phyloP scores from a whole-genome alignment of 1,140 invertebrate genomes.

The Bombus breviceps region DNA sequence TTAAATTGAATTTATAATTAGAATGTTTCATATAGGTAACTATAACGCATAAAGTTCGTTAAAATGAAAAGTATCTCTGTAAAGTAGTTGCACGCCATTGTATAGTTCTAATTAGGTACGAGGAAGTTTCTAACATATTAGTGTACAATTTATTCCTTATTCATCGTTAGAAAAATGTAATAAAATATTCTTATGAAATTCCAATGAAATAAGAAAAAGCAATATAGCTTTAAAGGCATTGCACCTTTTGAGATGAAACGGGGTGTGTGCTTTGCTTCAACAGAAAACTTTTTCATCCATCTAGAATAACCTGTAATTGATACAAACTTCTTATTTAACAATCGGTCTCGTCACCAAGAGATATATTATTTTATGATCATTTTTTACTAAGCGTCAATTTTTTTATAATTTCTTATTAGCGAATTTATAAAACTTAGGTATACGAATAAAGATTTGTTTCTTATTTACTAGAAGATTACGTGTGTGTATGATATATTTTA shows the following conservation, averaged over 20 bases:
- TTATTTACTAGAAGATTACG: background rate
- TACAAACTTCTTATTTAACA: background rate
- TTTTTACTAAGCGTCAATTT: background rate
- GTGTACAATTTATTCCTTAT: background rate
- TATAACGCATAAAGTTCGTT: background rate
- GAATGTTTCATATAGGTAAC: background rate
- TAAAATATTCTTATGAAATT: background rate
- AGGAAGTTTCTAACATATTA: background rate
- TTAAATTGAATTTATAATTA: background rate
- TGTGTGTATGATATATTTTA: background rate
- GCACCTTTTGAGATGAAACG: too few relatives aligned
- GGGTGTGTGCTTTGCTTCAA: too few relatives aligned
- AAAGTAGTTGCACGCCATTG: background rate
- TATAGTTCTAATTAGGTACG: background rate
- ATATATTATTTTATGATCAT: constrained; percentile 31
- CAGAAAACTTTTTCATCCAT: background rate
- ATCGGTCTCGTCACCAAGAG: background rate
- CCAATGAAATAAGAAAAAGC: background rate
- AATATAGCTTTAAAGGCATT: background rate
- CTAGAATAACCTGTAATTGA: background rate
- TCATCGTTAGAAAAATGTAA: background rate
- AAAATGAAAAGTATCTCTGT: background rate
- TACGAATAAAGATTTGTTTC: too few relatives aligned
- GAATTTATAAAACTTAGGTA: background rate
- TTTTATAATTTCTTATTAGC: background rate